Base-by-base conservation (phyloP, 1,140 invertebrate species). In the Cyphomyrmex costatus region DNA sequence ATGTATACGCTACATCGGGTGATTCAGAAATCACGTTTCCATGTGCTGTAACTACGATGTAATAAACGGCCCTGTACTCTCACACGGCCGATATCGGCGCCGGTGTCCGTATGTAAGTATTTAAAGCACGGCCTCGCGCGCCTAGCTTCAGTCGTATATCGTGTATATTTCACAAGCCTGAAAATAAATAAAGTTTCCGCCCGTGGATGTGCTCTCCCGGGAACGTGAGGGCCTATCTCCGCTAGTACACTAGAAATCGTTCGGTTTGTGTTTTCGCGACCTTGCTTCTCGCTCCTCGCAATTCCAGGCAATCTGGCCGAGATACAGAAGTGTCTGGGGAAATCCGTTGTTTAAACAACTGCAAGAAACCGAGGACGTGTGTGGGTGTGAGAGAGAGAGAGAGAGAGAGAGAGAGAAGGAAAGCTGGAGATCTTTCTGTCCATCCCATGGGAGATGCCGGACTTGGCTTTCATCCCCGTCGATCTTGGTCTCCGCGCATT, bases 121-220 rank as follows among this genome's bases (percentile, higher is more conserved):
- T 70, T 58, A 80, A 80, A 80, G 33, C 77, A 24, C 42, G 58
- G 58, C 58, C 74, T 46, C 56, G 53, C 46, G 42, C 36, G 30
- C 27, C 63, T 80, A 80, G 46, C 30, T 53, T 51, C 61, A 6
- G 30, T 30, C 0, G 30, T 3, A 30, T 42, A 68, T 70, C 49
- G 21, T 70, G 63, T 80, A 70, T 68, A 80, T 80, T 80, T 80
- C 51, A 80, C 33, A 70, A 53, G 65, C 21, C 49, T 51, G 49
- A 80, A 80, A 80, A 80, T 80, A 80, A 80, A 80, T 80, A 80
- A 80, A 80, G 30, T 70, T 80, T 70, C 49, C 33, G 10, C 33
- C 3, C 78, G 49, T 80, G 30, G n/a, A 68, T 80, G 27, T 21
- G 33, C 36, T 36, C 63, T 65, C 65, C 30, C 46, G 46, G 49